Evolutionary conservation across 1,140 invertebrate species (phyloP).

Genomic region (Scaptomyza montana): DNA sequence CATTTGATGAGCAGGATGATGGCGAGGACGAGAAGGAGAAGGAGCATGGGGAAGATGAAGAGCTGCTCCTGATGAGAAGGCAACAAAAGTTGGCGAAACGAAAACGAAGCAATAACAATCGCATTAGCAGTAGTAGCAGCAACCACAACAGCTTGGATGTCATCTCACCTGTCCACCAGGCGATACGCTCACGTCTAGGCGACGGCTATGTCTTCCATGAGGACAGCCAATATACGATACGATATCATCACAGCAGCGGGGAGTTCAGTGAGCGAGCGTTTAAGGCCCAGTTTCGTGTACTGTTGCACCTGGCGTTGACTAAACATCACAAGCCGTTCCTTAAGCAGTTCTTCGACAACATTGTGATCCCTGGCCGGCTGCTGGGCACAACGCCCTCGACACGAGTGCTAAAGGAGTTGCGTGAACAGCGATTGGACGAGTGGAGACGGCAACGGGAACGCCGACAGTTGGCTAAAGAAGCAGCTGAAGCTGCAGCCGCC

Average conservation of each 20-base stretch:
- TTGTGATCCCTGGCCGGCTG: slow-evolving; percentile 69
- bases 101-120: slow-evolving; percentile 61
- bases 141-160: slow-evolving; percentile 3
- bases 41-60: slow-evolving; percentile 31
- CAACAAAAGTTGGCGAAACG: slow-evolving; percentile 54
- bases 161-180: slow-evolving; percentile 6
- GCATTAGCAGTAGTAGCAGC: not conserved
- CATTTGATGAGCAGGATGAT: slow-evolving; percentile 50
- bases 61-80: slow-evolving; percentile 29
- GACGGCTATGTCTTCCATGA: slow-evolving; percentile 78
- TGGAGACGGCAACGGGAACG: slow-evolving; percentile 68
- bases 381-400: slow-evolving; percentile 72
- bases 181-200: slow-evolving; percentile 44
- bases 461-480: slow-evolving; percentile 34
- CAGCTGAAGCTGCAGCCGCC: slow-evolving; percentile 27
- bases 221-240: slow-evolving; percentile 71
- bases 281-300: slow-evolving; percentile 73
- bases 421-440: slow-evolving; percentile 69
- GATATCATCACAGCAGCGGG: slow-evolving; percentile 78
- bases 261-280: slow-evolving; percentile 78
- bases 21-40: slow-evolving; percentile 25
- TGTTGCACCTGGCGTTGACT: slow-evolving; percentile 67
- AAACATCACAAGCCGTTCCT: slow-evolving; percentile 79
- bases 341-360: slow-evolving; percentile 76
- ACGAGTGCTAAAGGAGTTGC: slow-evolving; percentile 60